Evolutionary conservation across 1,140 invertebrate species (phyloP), one percentile per base, ranked within the genome.

Genomic region (Mactra quadrangularis): DNA sequence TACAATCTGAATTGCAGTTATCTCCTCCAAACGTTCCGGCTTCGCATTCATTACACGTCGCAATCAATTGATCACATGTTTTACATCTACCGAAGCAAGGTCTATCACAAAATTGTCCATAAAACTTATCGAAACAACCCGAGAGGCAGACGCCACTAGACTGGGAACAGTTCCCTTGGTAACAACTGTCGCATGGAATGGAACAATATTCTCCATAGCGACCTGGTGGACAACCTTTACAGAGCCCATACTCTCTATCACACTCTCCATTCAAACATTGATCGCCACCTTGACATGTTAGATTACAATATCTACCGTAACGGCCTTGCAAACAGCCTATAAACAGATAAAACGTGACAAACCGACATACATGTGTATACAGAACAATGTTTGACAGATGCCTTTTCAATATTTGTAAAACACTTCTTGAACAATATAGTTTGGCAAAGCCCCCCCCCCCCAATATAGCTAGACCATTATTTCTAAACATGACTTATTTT

Each of bases 21-120:
- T 79, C 62, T 2, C 76, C 76, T 1, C 76, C 76, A 22, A 19
- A 68, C 17, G 62, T 66, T 55, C 76, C 76, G 3, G 47, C 13
- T 11, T 68, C 9, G 25, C 76, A 79, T n/a, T 50, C 19, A 9
- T 31, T n/a, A 53, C 76, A 79, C 9, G 60, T n/a, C 31, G 60
- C 76, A 19, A 11, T 68, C 41, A 52, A 27, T 52, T 52, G 62
- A 27, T 68, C 35, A 29, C 76, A 79, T 27, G 13, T 25, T 17
- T 22, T n/a, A 41, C 76, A 79, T 29, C 76, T 53, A 3, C 45
- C 62, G 27, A 33, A 25, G 31, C 76, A 79, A 22, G 25, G n/a
- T 1, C 41, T 1, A 13, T 68, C 31, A 64, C 76, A 79, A 27
- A 68, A 68, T 13, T 52, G 38, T n/a, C 60, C 60, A 57, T 35